Conservation (phyloP, 2,113 vertebrate genomes). For the Carettochelys insculpta region DNA sequence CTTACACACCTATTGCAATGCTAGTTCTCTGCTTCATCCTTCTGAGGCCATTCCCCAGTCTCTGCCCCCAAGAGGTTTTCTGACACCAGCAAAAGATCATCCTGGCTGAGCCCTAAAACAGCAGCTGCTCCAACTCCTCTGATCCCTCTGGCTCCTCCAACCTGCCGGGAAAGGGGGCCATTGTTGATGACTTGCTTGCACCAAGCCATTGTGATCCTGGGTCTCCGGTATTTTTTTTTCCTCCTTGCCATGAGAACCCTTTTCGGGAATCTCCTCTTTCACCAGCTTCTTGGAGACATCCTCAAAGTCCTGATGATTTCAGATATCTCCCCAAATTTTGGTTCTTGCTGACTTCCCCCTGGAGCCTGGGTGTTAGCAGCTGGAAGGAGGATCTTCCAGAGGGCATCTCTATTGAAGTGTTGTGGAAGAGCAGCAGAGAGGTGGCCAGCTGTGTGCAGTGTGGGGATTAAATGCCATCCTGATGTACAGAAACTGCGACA, state of each 20-base stretch:
- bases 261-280: neutral
- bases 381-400: neutral
- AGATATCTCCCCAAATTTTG: neutral
- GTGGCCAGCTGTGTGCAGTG: neutral
- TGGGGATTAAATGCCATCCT: neutral
- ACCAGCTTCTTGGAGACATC: accelerated
- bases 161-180: neutral
- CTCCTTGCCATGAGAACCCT: neutral
- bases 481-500: neutral
- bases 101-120: neutral
- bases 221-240: neutral
- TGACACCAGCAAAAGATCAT: neutral
- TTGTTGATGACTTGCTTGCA: neutral
- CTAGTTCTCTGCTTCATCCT: neutral
- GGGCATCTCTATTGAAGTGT: neutral
- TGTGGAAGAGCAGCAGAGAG: accelerated
- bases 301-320: neutral
- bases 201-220: neutral
- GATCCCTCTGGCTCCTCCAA: neutral
- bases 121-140: neutral
- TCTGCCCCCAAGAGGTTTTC: neutral
- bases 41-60: neutral
- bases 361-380: neutral
- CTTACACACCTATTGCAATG: neutral
- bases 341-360: neutral